Percentiles rank a stretch among this genome's conserved stretches.
Evolutionary conservation across 2,888 invertebrate genomes (phyloP).

Genomic region (Nymphalis polychloros): DNA sequence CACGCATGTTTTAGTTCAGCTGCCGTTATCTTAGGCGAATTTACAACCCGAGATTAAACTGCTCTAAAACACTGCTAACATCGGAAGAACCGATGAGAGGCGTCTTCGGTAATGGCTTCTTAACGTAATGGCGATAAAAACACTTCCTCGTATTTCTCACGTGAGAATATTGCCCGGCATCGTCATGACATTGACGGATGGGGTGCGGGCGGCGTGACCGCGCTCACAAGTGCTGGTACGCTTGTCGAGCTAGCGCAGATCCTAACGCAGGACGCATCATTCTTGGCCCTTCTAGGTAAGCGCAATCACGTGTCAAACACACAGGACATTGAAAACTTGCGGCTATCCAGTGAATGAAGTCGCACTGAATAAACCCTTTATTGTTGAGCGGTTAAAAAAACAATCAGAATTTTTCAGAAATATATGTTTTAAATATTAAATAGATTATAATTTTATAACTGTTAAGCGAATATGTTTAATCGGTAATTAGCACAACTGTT

Average conservation of each 20-base stretch:
- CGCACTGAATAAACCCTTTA: neutral
- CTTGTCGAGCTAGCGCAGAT: constrained; percentile 33
- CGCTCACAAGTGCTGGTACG: constrained; percentile 31
- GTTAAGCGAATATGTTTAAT: no score
- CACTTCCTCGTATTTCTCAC: constrained; percentile 64
- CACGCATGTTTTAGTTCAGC: constrained; percentile 62
- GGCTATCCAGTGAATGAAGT: neutral
- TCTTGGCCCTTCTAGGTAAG: constrained; percentile 19
- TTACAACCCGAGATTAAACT: constrained; percentile 66
- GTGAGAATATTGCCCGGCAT: constrained; percentile 60
- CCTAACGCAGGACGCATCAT: constrained; percentile 33
- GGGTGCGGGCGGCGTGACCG: constrained; percentile 50
- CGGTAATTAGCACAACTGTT: no score
- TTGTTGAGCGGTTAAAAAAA: neutral
- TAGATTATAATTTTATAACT: no score
- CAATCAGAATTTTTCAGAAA: no score
- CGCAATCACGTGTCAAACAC: constrained; percentile 10
- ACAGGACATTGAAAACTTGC: neutral
- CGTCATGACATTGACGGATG: constrained; percentile 67
- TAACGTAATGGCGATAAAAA: constrained; percentile 67
- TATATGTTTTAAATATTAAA: no score
- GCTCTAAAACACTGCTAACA: constrained; percentile 53
- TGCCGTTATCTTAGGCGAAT: constrained; percentile 71
- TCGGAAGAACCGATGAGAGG: constrained; percentile 52
- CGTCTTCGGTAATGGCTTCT: constrained; percentile 65